Percentiles rank a stretch among this genome's conserved stretches.
Evolutionary conservation across 2,113 vertebrate genomes (phyloP).

Genomic region (Smithornis capensis): DNA sequence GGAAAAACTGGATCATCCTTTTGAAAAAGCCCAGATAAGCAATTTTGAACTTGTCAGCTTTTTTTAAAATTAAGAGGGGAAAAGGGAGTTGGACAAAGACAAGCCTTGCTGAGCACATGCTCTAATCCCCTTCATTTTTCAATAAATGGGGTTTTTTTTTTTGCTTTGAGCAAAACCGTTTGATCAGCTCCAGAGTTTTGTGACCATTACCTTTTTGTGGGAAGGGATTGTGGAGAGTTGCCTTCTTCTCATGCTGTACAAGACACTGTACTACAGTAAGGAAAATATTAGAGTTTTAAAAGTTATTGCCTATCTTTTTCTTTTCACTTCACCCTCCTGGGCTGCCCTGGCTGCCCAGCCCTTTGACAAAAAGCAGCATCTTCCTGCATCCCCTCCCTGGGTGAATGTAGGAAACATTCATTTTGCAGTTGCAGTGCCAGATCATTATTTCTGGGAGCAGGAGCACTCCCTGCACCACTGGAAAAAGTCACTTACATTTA

Average conservation of each 20-base stretch:
- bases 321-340: not conserved
- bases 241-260: rapidly evolving
- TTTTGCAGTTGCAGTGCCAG: not conserved
- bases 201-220: not conserved
- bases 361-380: not conserved
- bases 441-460: not conserved
- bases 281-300: not conserved
- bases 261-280: not conserved
- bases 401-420: not conserved
- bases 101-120: not conserved
- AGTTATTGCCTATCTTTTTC: not conserved
- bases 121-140: not conserved
- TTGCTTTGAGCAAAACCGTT: not conserved
- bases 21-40: not conserved
- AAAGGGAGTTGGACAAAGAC: not conserved
- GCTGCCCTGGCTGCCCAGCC: not conserved
- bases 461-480: not conserved
- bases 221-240: not conserved
- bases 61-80: not conserved
- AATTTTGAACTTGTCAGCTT: not conserved
- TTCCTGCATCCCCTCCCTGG: not conserved
- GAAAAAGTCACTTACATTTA: not conserved
- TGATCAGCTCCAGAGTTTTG: not conserved
- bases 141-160: not conserved
- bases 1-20: not conserved